Evolutionary conservation across 2,113 vertebrate species (phyloP).

Genomic region (Notarius quadriscutis): DNA sequence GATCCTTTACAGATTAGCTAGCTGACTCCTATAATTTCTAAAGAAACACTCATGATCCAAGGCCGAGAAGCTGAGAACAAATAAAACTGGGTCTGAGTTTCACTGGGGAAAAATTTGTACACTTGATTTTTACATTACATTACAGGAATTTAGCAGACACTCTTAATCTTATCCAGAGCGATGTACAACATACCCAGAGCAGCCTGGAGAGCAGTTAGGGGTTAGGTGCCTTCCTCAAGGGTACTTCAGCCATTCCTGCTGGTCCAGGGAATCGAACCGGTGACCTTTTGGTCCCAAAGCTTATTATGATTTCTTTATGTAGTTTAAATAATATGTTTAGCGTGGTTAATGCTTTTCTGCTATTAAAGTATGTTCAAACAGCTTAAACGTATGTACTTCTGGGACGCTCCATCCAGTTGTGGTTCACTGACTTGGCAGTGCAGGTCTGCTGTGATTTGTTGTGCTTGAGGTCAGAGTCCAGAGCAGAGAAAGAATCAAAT

Average conservation of each 20-base stretch:
- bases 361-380: background rate
- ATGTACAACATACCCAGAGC: no score
- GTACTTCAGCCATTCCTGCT: no score
- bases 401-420: constrained; percentile 27
- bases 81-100: background rate
- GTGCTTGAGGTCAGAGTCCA: constrained; percentile 49
- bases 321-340: background rate
- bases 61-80: constrained; percentile 9
- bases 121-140: background rate
- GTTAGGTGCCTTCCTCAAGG: no score
- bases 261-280: no score
- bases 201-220: no score
- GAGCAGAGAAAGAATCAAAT: constrained; percentile 45
- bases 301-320: background rate
- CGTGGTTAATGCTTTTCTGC: background rate
- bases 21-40: constrained; percentile 20
- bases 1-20: constrained; percentile 52
- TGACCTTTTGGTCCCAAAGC: no score
- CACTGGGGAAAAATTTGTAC: background rate
- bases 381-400: background rate
- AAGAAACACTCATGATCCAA: constrained; percentile 31
- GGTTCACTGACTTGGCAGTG: constrained; percentile 50
- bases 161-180: no score
- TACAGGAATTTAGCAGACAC: no score
- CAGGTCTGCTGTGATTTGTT: constrained; percentile 40